Base-by-base conservation (phyloP, 2,888 invertebrate species). In the Stegana nigrithorax region DNA sequence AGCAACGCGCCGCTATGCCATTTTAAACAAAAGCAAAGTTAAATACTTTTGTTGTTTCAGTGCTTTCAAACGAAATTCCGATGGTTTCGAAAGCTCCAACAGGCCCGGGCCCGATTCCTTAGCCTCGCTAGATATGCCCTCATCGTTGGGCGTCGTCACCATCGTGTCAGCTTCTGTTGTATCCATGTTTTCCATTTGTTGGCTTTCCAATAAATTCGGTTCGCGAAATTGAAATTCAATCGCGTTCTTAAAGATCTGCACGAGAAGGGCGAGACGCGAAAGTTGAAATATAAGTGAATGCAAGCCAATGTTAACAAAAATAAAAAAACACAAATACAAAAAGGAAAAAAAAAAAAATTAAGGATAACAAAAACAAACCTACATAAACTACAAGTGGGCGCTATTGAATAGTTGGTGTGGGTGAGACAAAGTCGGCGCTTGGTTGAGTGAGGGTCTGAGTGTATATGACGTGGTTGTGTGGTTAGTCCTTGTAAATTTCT, bases 171-270 rank as follows among this genome's bases (percentile, higher is more conserved):
- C 47, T 10, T 32, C 10, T 10, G 53, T 32, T 19, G 23, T 57
- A 53, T 78, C 73, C 65, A 70, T 62, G 67, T 70, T 72, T 67
- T 80, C 76, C 63, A 72, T 70, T 72, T 82, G 76, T 62, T 77
- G 74, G 53, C 67, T 72, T 68, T 81, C 78, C 59, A 67, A 65
- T 64, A 78, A 69, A 67, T 75, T 72, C 60, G 85, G 84, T 69
- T 86, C 84, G 64, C 80, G 82, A 80, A 86, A 86, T 78, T 85
- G 84, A 78, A 73, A 81, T 66, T 87, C 84, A 63, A 86, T 83
- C 75, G 83, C 83, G 42, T 81, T 73, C 75, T 83, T 83, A 77
- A 73, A 82, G 60, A 84, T 66, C 84, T 85, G 67, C 55, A 71
- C 70, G 60, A 21, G 58, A 59, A 64, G 36, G n/a, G n/a, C n/a